Base-by-base conservation (phyloP, 2,113 vertebrate genomes). In the Pteropus alecto region DNA sequence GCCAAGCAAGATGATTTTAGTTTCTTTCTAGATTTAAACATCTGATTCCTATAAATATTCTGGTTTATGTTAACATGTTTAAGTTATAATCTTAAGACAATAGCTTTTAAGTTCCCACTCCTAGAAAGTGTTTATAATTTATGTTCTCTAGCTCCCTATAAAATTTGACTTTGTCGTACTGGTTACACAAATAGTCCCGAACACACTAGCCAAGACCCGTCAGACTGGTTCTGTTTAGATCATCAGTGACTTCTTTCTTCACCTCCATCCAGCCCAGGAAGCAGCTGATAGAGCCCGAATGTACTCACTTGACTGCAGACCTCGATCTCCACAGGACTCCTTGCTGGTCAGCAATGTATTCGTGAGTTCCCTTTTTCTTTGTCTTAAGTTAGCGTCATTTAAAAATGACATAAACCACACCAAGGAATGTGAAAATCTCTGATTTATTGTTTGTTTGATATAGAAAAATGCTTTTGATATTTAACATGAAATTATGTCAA, bases 171-270 rank as follows among this genome's bases (percentile, higher is more conserved):
- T 77, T 51, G 73, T 96, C 38, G 33, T 90, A 35, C 43, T 61
- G 87, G 43, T 96, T 79, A 89, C 46, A 92, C 60, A 93, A 41
- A 76, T 63, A 77, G 79, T 97, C 78, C 56, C 78, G 68, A n/a
- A 46, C 21, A 74, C 28, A 56, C 86, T 87, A 61, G 82, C 35
- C 78, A 48, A 90, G 89, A 97, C 97, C 79, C 0, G 97, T 96
- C 93, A 81, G 92, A 98, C 98, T 93, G 96, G 98, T 97, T 98
- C 86, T 85, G 48, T 56, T 79, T 83, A 92, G 91, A 43, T 98
- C 89, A 93, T 60, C 56, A 51, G 88, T 84, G 93, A 94, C 92
- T 96, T 95, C 89, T 92, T 94, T 96, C 93, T 56, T 97, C 87
- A 77, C 65, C 82, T 91, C 38, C 67, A 15, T 85, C 38, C 61